Evolutionary conservation across 2,888 invertebrate species (phyloP), one percentile per base, ranked within the genome.

Genomic region (Charanyca ferruginea): DNA sequence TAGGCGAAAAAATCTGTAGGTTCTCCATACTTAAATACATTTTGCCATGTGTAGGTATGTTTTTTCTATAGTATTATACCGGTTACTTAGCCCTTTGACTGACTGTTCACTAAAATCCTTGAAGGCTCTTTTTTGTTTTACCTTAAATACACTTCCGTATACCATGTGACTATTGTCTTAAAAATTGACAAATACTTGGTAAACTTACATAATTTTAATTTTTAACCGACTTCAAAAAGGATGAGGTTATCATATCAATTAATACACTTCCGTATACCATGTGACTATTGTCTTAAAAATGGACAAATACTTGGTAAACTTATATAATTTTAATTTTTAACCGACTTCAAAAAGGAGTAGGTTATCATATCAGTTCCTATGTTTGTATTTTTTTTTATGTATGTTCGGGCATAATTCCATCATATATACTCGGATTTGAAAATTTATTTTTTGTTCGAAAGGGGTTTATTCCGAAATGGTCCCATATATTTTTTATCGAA

Each of bases 71-170:
- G 42, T 49, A 49, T 64, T 47, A 58, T 73, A 84, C 86, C 71
- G 66, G 84, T 85, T 83, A 57, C 59, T 58, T 66, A 75, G 84
- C 87, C 87, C 88, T 86, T 87, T 81, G 82, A 66, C 64, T 77
- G 74, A 66, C 64, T 77, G 74, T 51, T 77, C 69, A 65, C 51
- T 62, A 38, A 58, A 70, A 83, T 67, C 85, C 81, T 87, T 87
- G 85, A 79, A 75, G 69, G 51, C 53, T 62, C 67, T 81, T 84
- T 77, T 81, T 77, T 69, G 68, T 70, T 75, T 72, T 77, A 74
- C 61, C 42, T 66, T 69, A 72, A 62, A 53, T 59, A 71, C n/a
- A 65, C 68, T 84, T 84, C 84, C 84, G 78, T 68, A 49, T 72
- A 38, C 32, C 48, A 55, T 66, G 62, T 51, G 70, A 62, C 66